Percentiles rank a stretch among this genome's conserved stretches.
Conservation (phyloP, 2,797 vertebrate species). For the Micrastur ruficollis region DNA sequence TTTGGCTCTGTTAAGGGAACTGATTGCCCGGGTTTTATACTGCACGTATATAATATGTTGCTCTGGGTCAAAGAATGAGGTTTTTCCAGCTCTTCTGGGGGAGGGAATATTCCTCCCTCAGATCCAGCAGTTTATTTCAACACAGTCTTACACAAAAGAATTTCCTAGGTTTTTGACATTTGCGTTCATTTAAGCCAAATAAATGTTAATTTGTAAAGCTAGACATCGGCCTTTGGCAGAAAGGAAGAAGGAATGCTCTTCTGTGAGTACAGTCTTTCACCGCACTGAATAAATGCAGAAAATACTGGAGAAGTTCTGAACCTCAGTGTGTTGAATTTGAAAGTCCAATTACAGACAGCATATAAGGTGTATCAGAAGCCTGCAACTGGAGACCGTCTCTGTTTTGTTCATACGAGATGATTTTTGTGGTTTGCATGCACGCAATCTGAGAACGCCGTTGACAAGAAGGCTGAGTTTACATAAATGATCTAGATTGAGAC, state of each 20-base stretch:
- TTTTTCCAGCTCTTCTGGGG: not conserved
- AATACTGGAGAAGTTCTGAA: conserved; percentile 59
- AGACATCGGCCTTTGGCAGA: not conserved
- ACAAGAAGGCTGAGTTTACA: conserved; percentile 87
- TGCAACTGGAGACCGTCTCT: conserved; percentile 76
- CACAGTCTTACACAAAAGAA: not conserved
- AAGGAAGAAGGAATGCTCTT: not conserved
- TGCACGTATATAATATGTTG: not conserved
- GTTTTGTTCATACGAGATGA: conserved; percentile 81
- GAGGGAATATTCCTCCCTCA: not conserved
- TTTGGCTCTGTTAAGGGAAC: conserved; percentile 46
- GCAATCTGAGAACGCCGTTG: conserved; percentile 80
- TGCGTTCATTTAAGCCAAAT: conserved; percentile 7
- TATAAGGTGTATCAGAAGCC: conserved; percentile 68
- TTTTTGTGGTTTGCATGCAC: conserved; percentile 82
- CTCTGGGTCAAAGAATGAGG: not conserved
- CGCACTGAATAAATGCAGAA: not conserved
- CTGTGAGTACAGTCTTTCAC: conserved; percentile 14
- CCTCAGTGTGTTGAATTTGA: conserved; percentile 63
- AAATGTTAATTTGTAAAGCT: conserved; percentile 30
- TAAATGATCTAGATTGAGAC: conserved; percentile 80
- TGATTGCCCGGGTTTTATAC: conserved; percentile 39
- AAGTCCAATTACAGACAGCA: conserved; percentile 68
- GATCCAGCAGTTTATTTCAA: conserved; percentile 5
- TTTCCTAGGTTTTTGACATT: conserved; percentile 31